A percentile compares a stretch with the other conserved stretches of the same genome.
phyloP scores from a whole-genome alignment of 2,888 invertebrate genomes.

The Trichopria drosophilae region DNA sequence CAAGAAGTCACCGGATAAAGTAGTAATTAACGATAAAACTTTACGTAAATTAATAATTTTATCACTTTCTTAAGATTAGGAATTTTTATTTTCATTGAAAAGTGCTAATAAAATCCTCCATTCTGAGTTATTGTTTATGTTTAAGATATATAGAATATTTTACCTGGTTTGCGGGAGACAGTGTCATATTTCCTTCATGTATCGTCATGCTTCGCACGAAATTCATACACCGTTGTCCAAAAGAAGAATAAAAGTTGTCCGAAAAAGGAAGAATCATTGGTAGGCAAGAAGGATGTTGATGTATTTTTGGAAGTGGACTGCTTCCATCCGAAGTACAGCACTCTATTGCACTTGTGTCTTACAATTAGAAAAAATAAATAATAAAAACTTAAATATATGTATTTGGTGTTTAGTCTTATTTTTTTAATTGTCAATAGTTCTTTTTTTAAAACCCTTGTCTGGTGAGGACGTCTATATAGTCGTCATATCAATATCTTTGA shows the following conservation, averaged over 20 bases:
- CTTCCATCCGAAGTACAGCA: slow-evolving; percentile 61
- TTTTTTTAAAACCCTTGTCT: not conserved
- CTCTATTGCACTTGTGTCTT: slow-evolving; percentile 57
- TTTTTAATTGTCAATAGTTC: not conserved
- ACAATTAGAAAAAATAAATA: not conserved
- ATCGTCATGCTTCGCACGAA: slow-evolving; percentile 66
- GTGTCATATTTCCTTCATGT: slow-evolving; percentile 62
- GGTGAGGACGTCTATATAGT: too few species aligned
- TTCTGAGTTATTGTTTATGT: too few species aligned
- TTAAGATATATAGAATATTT: slow-evolving; percentile 16
- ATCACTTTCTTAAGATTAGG: too few species aligned
- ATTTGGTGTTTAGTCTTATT: slow-evolving; percentile 16
- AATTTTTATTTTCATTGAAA: too few species aligned
- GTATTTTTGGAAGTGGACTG: slow-evolving; percentile 54
- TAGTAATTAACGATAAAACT: too few species aligned
- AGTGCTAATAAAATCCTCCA: too few species aligned
- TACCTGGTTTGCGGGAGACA: slow-evolving; percentile 66
- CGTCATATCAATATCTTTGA: too few species aligned
- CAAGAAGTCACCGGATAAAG: too few species aligned
- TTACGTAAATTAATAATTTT: too few species aligned
- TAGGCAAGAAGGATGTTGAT: slow-evolving; percentile 64
- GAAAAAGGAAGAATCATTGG: slow-evolving; percentile 64
- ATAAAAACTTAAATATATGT: slow-evolving; percentile 5
- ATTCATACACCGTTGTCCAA: slow-evolving; percentile 63
- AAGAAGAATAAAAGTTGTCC: slow-evolving; percentile 62